These are phyloP conservation scores for Ctenomys sociabilis DNA, from an alignment of 2,113 vertebrate species.

Conservation along the genomic window DNA sequence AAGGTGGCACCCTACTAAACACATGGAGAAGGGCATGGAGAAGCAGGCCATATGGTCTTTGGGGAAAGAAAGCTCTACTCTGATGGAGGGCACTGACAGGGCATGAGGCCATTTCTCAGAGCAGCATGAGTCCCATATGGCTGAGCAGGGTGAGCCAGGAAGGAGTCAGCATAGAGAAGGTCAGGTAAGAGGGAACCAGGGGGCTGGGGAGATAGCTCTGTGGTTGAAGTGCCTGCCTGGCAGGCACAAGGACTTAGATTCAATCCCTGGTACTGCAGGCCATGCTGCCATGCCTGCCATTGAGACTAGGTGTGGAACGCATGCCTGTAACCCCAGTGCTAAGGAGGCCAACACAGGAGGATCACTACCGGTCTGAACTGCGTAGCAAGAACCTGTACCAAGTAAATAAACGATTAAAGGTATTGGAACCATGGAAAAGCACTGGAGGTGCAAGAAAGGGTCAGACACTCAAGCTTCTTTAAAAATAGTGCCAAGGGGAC, in stretches of 20 bases:
- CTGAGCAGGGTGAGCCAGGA: not conserved
- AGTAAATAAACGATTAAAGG: too few relatives aligned
- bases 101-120: not conserved
- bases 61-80: not conserved
- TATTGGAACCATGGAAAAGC: not conserved
- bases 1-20: slow-evolving; percentile 1
- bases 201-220: too few relatives aligned
- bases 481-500: slow-evolving; percentile 10
- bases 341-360: too few relatives aligned
- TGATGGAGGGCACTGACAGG: not conserved
- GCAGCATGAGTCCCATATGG: not conserved
- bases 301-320: too few relatives aligned
- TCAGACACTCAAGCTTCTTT: not conserved
- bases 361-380: too few relatives aligned
- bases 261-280: too few relatives aligned
- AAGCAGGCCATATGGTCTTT: not conserved
- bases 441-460: not conserved
- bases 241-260: too few relatives aligned
- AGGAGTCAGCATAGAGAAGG: not conserved
- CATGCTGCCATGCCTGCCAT: too few relatives aligned
- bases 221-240: too few relatives aligned
- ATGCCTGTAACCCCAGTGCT: too few relatives aligned
- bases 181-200: not conserved
- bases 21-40: not conserved
- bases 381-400: too few relatives aligned